A percentile compares a stretch with the other conserved stretches of the same genome.
These are phyloP conservation scores for Sebastes taczanowskii DNA, from an alignment of 2,797 vertebrate species.

Conservation along the genomic window DNA sequence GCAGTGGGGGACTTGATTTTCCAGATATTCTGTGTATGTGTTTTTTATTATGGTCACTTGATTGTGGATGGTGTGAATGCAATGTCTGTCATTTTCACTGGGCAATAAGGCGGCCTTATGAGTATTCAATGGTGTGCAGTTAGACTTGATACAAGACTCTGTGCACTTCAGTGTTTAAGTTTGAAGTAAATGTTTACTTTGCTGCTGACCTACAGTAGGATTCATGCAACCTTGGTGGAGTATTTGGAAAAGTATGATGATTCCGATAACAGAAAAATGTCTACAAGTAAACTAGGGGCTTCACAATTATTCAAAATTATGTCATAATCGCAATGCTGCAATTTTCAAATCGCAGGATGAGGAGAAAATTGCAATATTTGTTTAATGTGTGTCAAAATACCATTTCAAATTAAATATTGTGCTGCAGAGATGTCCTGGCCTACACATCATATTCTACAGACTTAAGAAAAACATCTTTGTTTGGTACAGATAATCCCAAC, in stretches of 20 bases:
- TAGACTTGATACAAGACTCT: not conserved
- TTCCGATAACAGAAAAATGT: not conserved
- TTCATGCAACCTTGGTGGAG: not conserved
- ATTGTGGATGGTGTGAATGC: not conserved
- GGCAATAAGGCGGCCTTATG: not conserved
- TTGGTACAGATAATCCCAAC: too few relatives aligned
- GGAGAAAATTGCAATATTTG: too few relatives aligned
- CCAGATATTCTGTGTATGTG: not conserved
- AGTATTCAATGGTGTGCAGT: not conserved
- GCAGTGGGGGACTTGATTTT: not conserved
- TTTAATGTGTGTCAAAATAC: too few relatives aligned
- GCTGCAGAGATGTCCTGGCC: too few relatives aligned
- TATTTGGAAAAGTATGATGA: not conserved
- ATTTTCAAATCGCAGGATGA: too few relatives aligned
- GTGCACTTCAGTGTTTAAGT: not conserved
- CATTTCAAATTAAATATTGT: too few relatives aligned
- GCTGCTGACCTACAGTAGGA: not conserved
- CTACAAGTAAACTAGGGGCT: not conserved
- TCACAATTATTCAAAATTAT: not conserved
- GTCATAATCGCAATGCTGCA: too few relatives aligned
- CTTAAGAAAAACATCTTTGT: too few relatives aligned
- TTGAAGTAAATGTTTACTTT: not conserved
- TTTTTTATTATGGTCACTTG: not conserved
- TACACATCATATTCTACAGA: too few relatives aligned
- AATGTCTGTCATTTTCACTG: not conserved